Evolutionary conservation across 1,140 invertebrate genomes (phyloP), one percentile per base, ranked within the genome.

Genomic region (Cheumatopsyche charites): DNA sequence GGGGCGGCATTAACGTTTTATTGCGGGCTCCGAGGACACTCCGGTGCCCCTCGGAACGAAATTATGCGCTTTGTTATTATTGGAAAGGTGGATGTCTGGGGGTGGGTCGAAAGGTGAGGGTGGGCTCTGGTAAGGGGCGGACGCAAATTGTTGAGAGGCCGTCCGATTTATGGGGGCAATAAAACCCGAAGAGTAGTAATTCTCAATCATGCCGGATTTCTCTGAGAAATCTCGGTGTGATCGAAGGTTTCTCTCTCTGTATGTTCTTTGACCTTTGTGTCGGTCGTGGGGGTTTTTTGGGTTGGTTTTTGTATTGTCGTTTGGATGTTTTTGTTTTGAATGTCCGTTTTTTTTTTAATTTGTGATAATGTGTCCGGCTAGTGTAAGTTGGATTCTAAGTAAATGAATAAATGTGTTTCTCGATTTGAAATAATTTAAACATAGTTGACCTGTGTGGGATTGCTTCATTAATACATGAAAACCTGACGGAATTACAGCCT

Each of bases 1-100:
- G 55, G 23, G 41, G 58, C 61, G 25, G 61, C 66, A 75, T 72
- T 72, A 71, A 63, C 73, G 73, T 74, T 74, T 74, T 68, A 55
- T 73, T 65, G 67, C 29, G 63, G 13, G 13, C 2, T 2, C 15
- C 11, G 55, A 58, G 71, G 45, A 67, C 66, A 68, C 47, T 41
- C 43, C 49, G 58, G 55, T 63, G 55, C 55, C 55, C 19, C 42
- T 65, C 36, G 63, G 43, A 63, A 66, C 63, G 25, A 63, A 63
- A 66, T 66, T 66, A 66, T 70, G 72, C 67, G 72, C 67, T 73
- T 49, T 66, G 63, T 66, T 70, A 73, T 70, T 70, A 73, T 58
- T 70, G 62, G 21, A 67, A 45, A 62, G 25, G 42, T 17, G 19
- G 15, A 15, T 58, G 7, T 19, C 21, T 1, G 55, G 13, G 55